phyloP scores from a whole-genome alignment of 2,113 vertebrate genomes.

The Pontoporia blainvillei region DNA sequence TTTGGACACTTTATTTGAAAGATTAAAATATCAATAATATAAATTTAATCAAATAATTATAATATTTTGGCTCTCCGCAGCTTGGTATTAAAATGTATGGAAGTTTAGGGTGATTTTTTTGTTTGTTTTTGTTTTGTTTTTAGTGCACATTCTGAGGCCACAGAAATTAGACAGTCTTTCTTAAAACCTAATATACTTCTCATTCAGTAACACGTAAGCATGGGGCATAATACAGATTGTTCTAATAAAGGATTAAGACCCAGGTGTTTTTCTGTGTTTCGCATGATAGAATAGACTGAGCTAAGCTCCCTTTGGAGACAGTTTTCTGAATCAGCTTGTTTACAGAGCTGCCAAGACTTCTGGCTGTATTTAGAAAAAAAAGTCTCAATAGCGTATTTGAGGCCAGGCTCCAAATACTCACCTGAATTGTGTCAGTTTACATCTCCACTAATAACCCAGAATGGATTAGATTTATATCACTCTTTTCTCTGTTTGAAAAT shows the following conservation, averaged over 20 bases:
- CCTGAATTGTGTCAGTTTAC: constrained; percentile 55
- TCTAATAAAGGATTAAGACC: constrained; percentile 62
- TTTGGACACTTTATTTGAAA: neutral
- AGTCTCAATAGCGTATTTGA: constrained; percentile 63
- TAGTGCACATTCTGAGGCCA: neutral
- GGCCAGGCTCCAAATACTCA: constrained; percentile 44
- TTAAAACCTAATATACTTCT: neutral
- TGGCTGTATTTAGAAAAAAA: constrained; percentile 72
- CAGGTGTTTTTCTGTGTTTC: constrained; percentile 65
- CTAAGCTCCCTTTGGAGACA: constrained; percentile 42
- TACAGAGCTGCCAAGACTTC: constrained; percentile 67
- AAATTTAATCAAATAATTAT: constrained; percentile 34
- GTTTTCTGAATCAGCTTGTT: constrained; percentile 72
- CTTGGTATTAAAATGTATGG: neutral
- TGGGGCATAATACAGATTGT: constrained; percentile 31
- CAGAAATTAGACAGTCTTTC: neutral
- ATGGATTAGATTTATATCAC: constrained; percentile 14
- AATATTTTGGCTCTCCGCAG: neutral
- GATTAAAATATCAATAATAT: constrained; percentile 8
- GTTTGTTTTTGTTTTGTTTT: neutral
- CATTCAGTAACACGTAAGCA: constrained; percentile 43
- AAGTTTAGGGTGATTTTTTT: neutral
- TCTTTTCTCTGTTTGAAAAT: constrained; percentile 46
- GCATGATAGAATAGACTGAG: constrained; percentile 37
- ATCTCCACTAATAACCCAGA: constrained; percentile 35